phyloP scores from a whole-genome alignment of 2,797 vertebrate genomes.

The Hypotaenidia philippensis region DNA sequence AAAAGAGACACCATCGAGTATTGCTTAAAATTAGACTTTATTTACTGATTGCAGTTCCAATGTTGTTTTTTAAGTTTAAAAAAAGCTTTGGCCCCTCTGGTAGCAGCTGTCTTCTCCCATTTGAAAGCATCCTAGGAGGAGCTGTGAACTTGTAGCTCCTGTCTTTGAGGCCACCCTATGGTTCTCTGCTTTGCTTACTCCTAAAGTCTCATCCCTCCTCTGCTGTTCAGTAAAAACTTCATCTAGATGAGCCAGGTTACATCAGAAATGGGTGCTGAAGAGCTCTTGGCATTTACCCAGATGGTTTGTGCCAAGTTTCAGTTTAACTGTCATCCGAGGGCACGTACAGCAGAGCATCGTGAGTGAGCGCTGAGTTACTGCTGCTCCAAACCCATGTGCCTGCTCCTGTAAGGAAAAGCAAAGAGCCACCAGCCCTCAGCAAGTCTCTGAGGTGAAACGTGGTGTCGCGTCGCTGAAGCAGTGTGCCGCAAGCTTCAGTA shows the following conservation, averaged over 20 bases:
- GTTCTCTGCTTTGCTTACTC: background rate
- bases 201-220: background rate
- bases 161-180: background rate
- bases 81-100: background rate
- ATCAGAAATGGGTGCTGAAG: background rate
- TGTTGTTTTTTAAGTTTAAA: conserved; percentile 11
- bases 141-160: background rate
- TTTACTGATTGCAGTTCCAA: conserved; percentile 15
- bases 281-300: background rate
- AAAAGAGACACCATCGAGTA: background rate
- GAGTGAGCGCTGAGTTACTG: background rate
- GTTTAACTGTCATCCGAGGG: background rate
- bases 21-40: conserved; percentile 22
- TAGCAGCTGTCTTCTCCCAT: background rate
- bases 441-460: background rate
- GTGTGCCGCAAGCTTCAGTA: background rate
- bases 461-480: background rate
- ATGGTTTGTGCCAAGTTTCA: background rate
- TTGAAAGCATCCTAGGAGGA: background rate
- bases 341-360: background rate
- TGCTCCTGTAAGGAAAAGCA: background rate
- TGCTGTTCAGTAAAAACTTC: background rate
- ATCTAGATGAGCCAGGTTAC: background rate
- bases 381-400: background rate
- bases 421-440: background rate